phyloP scores from a whole-genome alignment of 2,797 vertebrate species.

The Pampus argenteus region DNA sequence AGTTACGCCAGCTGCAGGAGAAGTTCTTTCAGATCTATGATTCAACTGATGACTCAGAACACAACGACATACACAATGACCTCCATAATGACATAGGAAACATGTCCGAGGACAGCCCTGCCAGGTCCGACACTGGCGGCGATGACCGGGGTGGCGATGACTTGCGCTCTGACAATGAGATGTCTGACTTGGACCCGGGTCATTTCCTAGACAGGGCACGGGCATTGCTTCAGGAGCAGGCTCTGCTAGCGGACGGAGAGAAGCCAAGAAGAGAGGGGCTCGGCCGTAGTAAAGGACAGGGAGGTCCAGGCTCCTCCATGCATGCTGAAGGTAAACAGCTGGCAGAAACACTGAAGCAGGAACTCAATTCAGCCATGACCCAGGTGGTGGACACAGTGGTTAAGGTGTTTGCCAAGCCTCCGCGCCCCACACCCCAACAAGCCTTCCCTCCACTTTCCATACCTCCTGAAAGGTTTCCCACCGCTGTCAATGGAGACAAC shows the following conservation, averaged over 20 bases:
- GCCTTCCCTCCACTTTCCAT: slow-evolving; percentile 95
- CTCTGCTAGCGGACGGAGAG: slow-evolving; percentile 85
- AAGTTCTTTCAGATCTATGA: slow-evolving; percentile 99
- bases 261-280: slow-evolving; percentile 91
- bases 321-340: slow-evolving; percentile 96
- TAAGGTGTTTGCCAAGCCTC: slow-evolving; percentile 97
- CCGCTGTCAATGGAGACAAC: slow-evolving; percentile 91
- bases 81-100: slow-evolving; percentile 88
- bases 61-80: slow-evolving; percentile 81
- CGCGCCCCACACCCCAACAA: slow-evolving; percentile 95
- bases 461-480: slow-evolving; percentile 91
- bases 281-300: slow-evolving; percentile 78
- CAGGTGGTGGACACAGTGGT: slow-evolving; percentile 99
- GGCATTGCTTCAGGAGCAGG: slow-evolving; percentile 92
- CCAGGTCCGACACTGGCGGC: slow-evolving; percentile 88
- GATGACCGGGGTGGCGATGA: slow-evolving; percentile 86
- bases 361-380: slow-evolving; percentile 97
- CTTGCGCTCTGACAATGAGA: slow-evolving; percentile 91
- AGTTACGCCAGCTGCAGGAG: slow-evolving; percentile 98
- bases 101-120: slow-evolving; percentile 96
- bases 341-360: slow-evolving; percentile 97
- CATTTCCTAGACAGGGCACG: slow-evolving; percentile 94
- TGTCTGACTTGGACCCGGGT: slow-evolving; percentile 94
- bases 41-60: slow-evolving; percentile 96
- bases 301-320: slow-evolving; percentile 86